phyloP scores from a whole-genome alignment of 2,888 invertebrate genomes.

The Cordilura impudica region DNA sequence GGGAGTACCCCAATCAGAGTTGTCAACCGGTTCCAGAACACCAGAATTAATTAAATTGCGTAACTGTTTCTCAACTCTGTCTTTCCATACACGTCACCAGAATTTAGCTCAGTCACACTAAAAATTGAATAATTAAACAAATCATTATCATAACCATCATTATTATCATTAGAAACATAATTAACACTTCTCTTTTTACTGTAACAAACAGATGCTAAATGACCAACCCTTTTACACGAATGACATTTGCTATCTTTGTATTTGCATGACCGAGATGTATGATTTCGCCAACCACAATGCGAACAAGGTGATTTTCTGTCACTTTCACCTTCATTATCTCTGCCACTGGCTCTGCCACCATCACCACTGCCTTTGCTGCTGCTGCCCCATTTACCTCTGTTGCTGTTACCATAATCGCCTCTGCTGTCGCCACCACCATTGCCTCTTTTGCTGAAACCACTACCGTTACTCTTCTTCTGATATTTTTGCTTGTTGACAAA shows the following conservation, averaged over 20 bases:
- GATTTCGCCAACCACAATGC: neutral
- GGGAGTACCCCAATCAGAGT: slow-evolving; percentile 31
- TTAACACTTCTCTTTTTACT: too few species aligned
- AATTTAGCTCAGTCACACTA: slow-evolving; percentile 4
- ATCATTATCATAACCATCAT: neutral
- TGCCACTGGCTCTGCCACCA: neutral
- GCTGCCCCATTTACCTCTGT: neutral
- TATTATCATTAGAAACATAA: too few species aligned
- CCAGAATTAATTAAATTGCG: slow-evolving; percentile 15
- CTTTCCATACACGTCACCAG: slow-evolving; percentile 30
- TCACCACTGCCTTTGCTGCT: neutral
- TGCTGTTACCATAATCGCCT: neutral
- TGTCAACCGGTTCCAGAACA: too few species aligned
- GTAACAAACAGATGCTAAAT: neutral
- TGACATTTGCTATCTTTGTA: slow-evolving; percentile 9
- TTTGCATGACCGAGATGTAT: neutral
- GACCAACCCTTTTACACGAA: neutral
- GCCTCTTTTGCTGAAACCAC: neutral
- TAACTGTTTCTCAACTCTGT: slow-evolving; percentile 32
- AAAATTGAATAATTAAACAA: slow-evolving; percentile 20
- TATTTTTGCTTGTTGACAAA: slow-evolving; percentile 26
- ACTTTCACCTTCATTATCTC: neutral
- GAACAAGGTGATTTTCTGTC: slow-evolving; percentile 8
- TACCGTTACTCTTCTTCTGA: neutral
- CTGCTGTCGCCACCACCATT: neutral